Conservation (phyloP, 2,797 vertebrate genomes). For the Lepus oiostolus region DNA sequence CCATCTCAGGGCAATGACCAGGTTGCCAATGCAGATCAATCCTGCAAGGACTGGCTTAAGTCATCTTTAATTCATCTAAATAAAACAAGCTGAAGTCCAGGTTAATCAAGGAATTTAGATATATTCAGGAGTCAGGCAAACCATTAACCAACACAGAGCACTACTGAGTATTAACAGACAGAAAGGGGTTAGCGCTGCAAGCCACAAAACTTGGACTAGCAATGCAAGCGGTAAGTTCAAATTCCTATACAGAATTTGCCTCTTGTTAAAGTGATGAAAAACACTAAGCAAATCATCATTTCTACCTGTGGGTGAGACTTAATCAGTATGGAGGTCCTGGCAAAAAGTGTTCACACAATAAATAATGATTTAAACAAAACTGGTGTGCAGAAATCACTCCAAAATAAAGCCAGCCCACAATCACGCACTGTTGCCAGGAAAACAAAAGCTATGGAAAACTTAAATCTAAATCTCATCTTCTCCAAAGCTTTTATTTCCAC, state of each 20-base stretch:
- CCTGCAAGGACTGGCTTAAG: background rate
- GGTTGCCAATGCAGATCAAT: background rate
- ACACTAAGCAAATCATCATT: background rate
- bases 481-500: conserved; percentile 52
- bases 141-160: background rate
- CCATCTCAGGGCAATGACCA: background rate
- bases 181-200: background rate
- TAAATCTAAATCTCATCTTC: conserved; percentile 46
- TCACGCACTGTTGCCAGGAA: conserved; percentile 24
- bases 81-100: background rate
- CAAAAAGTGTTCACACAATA: background rate
- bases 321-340: background rate
- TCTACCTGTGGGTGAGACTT: background rate
- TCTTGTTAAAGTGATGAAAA: conserved; percentile 25
- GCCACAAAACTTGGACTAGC: background rate
- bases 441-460: conserved; percentile 39
- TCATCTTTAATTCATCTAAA: background rate
- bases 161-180: background rate
- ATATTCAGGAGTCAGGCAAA: background rate
- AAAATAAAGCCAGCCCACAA: conserved; percentile 44
- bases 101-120: background rate
- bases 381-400: background rate
- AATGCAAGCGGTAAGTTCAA: background rate
- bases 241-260: conserved; percentile 3
- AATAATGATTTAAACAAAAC: conserved; percentile 47